phyloP scores from a whole-genome alignment of 2,113 vertebrate species.

The Stomatorhinus ivindoensis region DNA sequence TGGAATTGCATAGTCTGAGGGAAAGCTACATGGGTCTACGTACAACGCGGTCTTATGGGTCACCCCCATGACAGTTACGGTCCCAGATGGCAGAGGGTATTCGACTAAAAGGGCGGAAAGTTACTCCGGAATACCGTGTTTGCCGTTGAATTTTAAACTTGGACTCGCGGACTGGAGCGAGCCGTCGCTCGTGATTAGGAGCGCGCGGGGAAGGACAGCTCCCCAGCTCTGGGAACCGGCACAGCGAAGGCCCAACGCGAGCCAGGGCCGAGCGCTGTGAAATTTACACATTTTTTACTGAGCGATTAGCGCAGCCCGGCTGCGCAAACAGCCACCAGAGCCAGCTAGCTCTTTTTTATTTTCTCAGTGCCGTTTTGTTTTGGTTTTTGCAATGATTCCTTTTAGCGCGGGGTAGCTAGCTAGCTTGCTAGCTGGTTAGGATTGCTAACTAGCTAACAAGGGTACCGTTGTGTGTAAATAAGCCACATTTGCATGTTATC shows the following conservation, averaged over 20 bases:
- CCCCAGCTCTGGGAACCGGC: not conserved
- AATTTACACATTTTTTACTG: not conserved
- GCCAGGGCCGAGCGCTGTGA: not conserved
- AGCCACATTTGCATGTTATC: not conserved
- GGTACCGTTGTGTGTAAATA: not conserved
- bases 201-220: conserved; percentile 10
- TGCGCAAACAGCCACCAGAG: not conserved
- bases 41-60: not conserved
- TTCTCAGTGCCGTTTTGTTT: conserved; percentile 17
- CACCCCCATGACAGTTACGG: not conserved
- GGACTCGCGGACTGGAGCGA: conserved; percentile 9
- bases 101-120: conserved; percentile 15
- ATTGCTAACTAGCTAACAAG: conserved; percentile 6
- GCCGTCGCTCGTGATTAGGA: not conserved
- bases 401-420: conserved; percentile 37
- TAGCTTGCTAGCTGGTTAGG: conserved; percentile 16
- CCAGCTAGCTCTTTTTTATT: not conserved
- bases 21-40: conserved; percentile 17
- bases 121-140: conserved; percentile 26
- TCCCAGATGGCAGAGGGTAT: not conserved
- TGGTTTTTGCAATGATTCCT: conserved; percentile 25
- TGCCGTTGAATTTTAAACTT: conserved; percentile 27
- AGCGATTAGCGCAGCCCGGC: not conserved
- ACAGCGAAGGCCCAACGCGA: not conserved
- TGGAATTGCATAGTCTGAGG: not conserved